phyloP scores from a whole-genome alignment of 2,113 vertebrate species.

The Oceanodroma tethys region DNA sequence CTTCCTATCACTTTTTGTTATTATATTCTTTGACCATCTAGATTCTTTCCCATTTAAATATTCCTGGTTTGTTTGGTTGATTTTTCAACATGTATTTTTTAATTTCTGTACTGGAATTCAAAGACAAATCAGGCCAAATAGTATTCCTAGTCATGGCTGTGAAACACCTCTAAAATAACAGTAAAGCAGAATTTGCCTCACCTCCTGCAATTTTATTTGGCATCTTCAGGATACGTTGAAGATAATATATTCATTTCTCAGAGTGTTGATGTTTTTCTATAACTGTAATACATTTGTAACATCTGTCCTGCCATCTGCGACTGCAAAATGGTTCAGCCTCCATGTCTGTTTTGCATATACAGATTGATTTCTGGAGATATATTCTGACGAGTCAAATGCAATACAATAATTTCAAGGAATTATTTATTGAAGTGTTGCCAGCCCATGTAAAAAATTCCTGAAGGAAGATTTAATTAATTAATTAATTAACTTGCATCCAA shows the following conservation, averaged over 20 bases:
- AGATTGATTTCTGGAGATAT: not conserved
- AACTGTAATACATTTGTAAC: slow-evolving; percentile 15
- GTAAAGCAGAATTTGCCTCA: not conserved
- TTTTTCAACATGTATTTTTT: not conserved
- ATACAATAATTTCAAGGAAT: slow-evolving; percentile 5
- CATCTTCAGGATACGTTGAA: not conserved
- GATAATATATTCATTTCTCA: not conserved
- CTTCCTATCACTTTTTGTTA: not conserved
- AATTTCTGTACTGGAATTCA: not conserved
- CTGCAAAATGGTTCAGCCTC: not conserved
- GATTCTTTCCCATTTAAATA: not conserved
- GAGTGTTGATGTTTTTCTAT: not conserved
- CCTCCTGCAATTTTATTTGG: not conserved
- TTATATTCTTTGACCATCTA: not conserved
- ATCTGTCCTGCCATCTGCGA: slow-evolving; percentile 38
- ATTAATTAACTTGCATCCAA: not conserved
- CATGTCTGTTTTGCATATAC: not conserved
- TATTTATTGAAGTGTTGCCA: slow-evolving; percentile 26
- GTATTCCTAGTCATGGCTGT: not conserved
- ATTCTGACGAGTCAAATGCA: not conserved
- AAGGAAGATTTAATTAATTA: not conserved
- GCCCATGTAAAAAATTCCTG: not conserved
- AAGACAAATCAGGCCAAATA: not conserved
- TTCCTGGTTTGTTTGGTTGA: rapidly evolving
- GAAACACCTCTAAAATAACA: not conserved